Conservation (phyloP, 2,113 vertebrate genomes). For the Phylloscopus trochiloides region DNA sequence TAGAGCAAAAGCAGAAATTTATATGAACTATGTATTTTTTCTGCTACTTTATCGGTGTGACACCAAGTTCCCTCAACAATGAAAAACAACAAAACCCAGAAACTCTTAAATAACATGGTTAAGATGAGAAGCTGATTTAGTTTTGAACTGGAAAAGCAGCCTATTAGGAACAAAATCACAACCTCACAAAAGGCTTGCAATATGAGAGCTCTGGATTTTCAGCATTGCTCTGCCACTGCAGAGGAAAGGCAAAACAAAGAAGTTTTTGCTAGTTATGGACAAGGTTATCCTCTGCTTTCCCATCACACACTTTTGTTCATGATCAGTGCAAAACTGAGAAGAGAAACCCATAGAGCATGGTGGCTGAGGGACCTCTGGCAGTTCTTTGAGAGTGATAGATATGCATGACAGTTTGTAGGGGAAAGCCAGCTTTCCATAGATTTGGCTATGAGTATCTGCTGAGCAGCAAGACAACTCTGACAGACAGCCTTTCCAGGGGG, state of each 20-base stretch:
- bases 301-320: neutral
- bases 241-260: neutral
- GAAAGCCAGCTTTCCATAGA: neutral
- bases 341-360: neutral
- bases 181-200: neutral
- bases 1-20: neutral
- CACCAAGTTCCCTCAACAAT: neutral
- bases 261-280: neutral
- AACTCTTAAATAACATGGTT: neutral
- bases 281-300: neutral
- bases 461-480: neutral
- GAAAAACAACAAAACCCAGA: neutral
- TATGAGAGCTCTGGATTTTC: neutral
- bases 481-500: neutral
- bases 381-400: neutral
- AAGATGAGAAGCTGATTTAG: neutral
- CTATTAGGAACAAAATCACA: neutral
- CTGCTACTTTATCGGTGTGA: neutral
- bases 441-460: neutral
- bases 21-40: neutral
- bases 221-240: neutral
- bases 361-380: neutral
- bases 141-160: neutral
- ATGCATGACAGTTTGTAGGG: neutral
- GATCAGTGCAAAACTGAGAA: neutral